Conservation (phyloP, 2,113 vertebrate species). For the Taurulus bubalis region DNA sequence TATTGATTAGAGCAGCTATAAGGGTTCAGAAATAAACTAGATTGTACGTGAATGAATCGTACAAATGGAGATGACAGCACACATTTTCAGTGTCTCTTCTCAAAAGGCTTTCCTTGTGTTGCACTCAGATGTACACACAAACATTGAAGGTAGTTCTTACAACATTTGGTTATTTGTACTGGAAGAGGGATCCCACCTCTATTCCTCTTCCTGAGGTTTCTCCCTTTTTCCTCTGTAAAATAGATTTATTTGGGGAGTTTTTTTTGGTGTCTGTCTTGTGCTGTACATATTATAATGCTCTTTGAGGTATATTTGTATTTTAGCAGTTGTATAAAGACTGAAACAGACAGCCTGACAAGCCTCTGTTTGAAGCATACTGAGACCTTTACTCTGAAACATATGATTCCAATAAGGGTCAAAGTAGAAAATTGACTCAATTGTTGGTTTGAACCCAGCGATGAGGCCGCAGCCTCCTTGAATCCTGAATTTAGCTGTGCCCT, state of each 20-base stretch:
- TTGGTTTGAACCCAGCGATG: conserved; percentile 29
- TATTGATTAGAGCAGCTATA: neutral
- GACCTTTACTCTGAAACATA: conserved; percentile 14
- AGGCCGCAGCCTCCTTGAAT: conserved; percentile 24
- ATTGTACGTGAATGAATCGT: neutral
- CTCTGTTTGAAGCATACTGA: conserved; percentile 7
- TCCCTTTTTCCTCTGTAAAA: neutral
- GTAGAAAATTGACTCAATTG: conserved; percentile 49
- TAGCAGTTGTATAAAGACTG: neutral
- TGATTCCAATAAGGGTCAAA: conserved; percentile 47
- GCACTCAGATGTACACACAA: neutral
- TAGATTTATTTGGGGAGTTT: neutral
- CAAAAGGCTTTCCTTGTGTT: conserved; percentile 4
- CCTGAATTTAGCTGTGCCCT: neutral
- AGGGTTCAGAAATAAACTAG: neutral
- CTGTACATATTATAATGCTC: neutral
- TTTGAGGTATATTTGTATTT: neutral
- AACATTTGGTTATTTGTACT: neutral
- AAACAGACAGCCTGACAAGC: neutral
- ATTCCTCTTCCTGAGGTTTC: neutral
- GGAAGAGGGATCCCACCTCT: neutral
- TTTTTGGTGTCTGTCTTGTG: neutral
- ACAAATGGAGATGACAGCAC: conserved; percentile 25
- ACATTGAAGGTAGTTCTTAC: neutral
- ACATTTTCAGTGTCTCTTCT: neutral